These are phyloP conservation scores for Chymomyza amoena DNA, from an alignment of 2,888 invertebrate genomes.

Conservation along the genomic window DNA sequence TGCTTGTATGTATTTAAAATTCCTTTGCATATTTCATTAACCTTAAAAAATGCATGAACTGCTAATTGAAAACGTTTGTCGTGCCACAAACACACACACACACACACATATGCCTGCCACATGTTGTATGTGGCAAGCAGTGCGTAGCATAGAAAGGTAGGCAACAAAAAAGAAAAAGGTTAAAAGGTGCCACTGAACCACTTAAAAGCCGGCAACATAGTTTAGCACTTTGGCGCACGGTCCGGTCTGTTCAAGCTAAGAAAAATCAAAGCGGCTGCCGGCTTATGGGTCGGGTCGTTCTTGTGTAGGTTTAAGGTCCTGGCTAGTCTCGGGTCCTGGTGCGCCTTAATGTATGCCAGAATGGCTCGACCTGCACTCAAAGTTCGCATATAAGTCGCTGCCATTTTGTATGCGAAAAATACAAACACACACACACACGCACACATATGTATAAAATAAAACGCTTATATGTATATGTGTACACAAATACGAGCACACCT, in stretches of 20 bases:
- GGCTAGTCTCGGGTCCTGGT: conserved; percentile 10
- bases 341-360: conserved; percentile 33
- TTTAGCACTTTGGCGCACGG: conserved; percentile 71
- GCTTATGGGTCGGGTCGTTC: background rate
- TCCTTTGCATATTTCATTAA: conserved; percentile 70
- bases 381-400: conserved; percentile 53
- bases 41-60: conserved; percentile 75
- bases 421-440: conserved; percentile 41
- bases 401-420: conserved; percentile 60
- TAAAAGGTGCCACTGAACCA: conserved; percentile 64
- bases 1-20: conserved; percentile 56
- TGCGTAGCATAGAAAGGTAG: conserved; percentile 37
- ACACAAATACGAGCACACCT: conserved; percentile 59
- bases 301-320: background rate
- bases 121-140: conserved; percentile 9
- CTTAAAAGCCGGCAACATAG: conserved; percentile 75
- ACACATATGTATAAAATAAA: conserved; percentile 7
- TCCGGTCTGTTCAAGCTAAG: conserved; percentile 31
- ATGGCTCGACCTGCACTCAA: conserved; percentile 63
- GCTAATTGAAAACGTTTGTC: conserved; percentile 78
- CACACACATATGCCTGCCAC: background rate
- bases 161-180: conserved; percentile 29
- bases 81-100: conserved; percentile 29
- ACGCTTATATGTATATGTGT: background rate
- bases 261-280: conserved; percentile 53